Percentiles rank a stretch among this genome's conserved stretches.
phyloP scores from a whole-genome alignment of 2,888 invertebrate genomes.

The Trissolcus japonicus region DNA sequence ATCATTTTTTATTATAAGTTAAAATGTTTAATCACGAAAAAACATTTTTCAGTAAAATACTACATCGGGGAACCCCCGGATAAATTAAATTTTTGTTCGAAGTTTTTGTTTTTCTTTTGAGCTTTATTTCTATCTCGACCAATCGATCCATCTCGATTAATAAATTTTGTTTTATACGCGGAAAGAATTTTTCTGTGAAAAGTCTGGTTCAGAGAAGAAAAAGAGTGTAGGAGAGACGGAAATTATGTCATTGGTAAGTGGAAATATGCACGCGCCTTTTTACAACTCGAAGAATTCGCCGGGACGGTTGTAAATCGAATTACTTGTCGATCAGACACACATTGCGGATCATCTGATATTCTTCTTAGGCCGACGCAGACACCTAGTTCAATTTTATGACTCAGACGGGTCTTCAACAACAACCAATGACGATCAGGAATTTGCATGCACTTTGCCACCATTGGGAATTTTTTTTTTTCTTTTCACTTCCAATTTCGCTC shows the following conservation, averaged over 20 bases:
- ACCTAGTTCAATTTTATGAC: slow-evolving; percentile 31
- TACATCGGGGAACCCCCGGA: no score
- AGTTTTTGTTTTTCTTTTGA: no score
- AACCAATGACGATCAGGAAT: slow-evolving; percentile 8
- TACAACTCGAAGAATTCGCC: slow-evolving; percentile 19
- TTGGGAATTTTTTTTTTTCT: slow-evolving; percentile 11
- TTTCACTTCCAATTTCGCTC: slow-evolving; percentile 25
- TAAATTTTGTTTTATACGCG: slow-evolving; percentile 56
- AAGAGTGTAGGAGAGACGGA: slow-evolving; percentile 1
- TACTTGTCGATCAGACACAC: slow-evolving; percentile 36
- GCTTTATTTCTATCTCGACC: no score
- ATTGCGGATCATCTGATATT: slow-evolving; percentile 28
- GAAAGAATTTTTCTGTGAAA: slow-evolving; percentile 55
- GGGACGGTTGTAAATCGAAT: slow-evolving; percentile 41
- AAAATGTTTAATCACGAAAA: no score
- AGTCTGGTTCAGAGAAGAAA: slow-evolving; percentile 1
- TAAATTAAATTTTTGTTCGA: no score
- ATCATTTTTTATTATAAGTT: no score
- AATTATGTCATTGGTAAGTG: slow-evolving; percentile 26
- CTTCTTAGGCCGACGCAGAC: slow-evolving; percentile 21
- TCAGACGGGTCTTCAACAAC: slow-evolving; percentile 9
- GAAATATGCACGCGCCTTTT: slow-evolving; percentile 25
- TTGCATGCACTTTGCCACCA: no score
- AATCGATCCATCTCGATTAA: slow-evolving; percentile 35
- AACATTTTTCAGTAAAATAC: no score